Percentiles rank a stretch among this genome's conserved stretches.
Evolutionary conservation across 1,140 invertebrate species (phyloP).

Genomic region (Drosophila oshimai): DNA sequence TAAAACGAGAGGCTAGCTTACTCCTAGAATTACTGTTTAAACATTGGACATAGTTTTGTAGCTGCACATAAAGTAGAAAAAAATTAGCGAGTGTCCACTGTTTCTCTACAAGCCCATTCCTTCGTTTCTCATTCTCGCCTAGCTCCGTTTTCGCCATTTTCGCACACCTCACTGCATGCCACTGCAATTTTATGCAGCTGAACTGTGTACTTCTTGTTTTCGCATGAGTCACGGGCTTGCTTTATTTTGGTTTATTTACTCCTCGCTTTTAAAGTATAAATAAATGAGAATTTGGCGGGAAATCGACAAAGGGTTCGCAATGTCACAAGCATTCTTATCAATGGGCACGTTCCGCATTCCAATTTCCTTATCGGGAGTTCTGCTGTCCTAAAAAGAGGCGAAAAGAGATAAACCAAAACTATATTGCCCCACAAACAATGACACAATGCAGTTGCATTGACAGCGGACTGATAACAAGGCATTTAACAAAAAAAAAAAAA

Average conservation of each 20-base stretch:
- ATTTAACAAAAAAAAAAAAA: background rate
- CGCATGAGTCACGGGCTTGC: slow-evolving; percentile 50
- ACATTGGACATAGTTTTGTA: too few relatives aligned
- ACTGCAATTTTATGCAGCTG: slow-evolving; percentile 45
- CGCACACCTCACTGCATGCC: slow-evolving; percentile 26
- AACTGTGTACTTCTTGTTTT: slow-evolving; percentile 55
- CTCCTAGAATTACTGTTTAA: too few relatives aligned
- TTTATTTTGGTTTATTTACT: slow-evolving; percentile 10
- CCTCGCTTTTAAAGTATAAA: background rate
- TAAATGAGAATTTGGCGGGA: background rate
- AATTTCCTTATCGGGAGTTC: slow-evolving; percentile 44
- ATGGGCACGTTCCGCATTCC: slow-evolving; percentile 38
- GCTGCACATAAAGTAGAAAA: too few relatives aligned
- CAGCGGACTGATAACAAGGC: slow-evolving; percentile 35
- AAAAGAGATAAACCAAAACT: slow-evolving; percentile 45
- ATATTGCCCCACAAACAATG: slow-evolving; percentile 41
- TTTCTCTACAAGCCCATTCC: background rate
- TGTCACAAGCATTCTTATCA: slow-evolving; percentile 29
- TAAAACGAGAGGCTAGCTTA: too few relatives aligned
- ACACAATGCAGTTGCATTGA: slow-evolving; percentile 67
- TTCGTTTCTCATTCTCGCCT: slow-evolving; percentile 4
- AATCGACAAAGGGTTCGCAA: background rate
- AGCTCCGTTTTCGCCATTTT: slow-evolving; percentile 59
- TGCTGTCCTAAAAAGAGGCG: slow-evolving; percentile 35
- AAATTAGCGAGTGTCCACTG: background rate